Base-by-base conservation (phyloP, 92 coral and sea anemone genomes). In the Palythoa heliodiscus region DNA sequence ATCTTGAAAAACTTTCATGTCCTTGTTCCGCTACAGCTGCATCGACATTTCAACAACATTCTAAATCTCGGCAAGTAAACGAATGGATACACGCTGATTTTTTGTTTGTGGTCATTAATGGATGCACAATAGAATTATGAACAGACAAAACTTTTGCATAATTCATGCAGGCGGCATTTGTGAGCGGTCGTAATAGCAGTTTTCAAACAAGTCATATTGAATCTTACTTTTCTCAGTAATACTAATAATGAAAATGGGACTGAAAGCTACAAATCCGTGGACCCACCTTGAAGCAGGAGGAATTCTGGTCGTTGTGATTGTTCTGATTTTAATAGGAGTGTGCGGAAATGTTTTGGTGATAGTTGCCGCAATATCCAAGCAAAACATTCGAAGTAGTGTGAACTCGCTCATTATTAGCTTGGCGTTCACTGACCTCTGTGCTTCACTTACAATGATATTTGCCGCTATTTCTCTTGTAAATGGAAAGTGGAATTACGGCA, bases 261-360 rank as follows among this genome's bases (percentile, higher is more conserved):
- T 50, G 0, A 80, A 64, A 7, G 53, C 40, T 40, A 52, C 24
- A 3, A 64, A 69, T 19, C 75, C 85, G 22, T 80, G 85, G 75
- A 80, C 85, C 24, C 85, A 19, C 4, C 1, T 23, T 9, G 72
- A 64, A 52, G 74, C 72, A 23, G 11, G 7, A 0, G 72, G 75
- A 72, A 24, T 88, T 13, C 2, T 74, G 22, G 38, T 88, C 24
- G 48, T 75, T 11, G 88, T 88, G 2, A 40, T 83, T 7, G 17
- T 85, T 67, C 72, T 88, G 17, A 78, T 88, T 17, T 52, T 88
- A 7, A 70, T 77, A 17, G 91, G 91, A 54, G 20, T 85, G 0
- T 24, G 68, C 14, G 91, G 91, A 1, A 88, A 88, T 61, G 71
- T 85, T 8, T 58, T 88, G 66, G 91, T 88, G 11, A 88, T 88